These are phyloP conservation scores for Macaca mulatta DNA, from an alignment of 2,113 vertebrate species.

Conservation along the genomic window DNA sequence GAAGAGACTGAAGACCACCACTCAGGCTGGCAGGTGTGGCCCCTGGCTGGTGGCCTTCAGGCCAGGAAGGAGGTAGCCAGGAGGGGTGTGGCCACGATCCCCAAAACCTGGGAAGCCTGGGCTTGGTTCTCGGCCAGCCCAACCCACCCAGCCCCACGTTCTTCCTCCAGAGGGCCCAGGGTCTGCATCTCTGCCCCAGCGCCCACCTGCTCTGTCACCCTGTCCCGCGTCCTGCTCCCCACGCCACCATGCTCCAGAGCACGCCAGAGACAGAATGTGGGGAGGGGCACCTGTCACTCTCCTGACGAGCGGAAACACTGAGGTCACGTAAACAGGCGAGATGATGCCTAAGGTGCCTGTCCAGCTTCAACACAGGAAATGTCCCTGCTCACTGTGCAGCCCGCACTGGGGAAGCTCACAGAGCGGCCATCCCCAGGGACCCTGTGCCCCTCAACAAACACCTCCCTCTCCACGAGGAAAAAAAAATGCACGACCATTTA, in stretches of 20 bases:
- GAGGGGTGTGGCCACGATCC: not conserved
- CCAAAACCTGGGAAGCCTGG: not conserved
- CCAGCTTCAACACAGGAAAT: not conserved
- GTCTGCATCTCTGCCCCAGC: rapidly evolving
- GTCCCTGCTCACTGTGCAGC: not conserved
- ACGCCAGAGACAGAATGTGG: not conserved
- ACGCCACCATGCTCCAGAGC: rapidly evolving
- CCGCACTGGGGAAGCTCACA: not conserved
- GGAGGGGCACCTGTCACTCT: not conserved
- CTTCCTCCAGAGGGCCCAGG: not conserved
- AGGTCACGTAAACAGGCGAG: not conserved
- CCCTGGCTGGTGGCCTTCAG: not conserved
- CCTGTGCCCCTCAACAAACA: not conserved
- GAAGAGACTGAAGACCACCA: not conserved
- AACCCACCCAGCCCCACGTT: rapidly evolving
- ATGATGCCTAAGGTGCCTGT: not conserved
- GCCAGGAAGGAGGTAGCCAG: not conserved
- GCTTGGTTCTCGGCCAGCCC: not conserved
- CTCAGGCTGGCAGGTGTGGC: rapidly evolving
- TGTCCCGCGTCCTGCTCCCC: not conserved
- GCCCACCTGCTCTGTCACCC: not conserved
- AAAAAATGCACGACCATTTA: not conserved
- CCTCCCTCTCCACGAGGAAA: not conserved
- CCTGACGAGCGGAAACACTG: not conserved
- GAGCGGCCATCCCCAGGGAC: not conserved